phyloP scores from a whole-genome alignment of 1,140 invertebrate genomes.

The Pararge aegeria region DNA sequence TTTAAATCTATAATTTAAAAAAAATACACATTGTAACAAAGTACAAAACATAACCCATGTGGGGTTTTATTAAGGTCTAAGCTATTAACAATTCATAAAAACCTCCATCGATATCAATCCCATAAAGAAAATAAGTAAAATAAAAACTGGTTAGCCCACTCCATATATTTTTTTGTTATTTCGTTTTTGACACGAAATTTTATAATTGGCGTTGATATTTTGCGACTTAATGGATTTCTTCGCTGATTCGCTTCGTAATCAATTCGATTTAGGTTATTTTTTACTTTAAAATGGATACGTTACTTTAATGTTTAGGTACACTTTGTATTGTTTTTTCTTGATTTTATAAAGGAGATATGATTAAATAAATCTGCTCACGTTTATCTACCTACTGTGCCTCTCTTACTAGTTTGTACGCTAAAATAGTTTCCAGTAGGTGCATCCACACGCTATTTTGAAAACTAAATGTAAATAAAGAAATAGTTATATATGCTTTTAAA shows the following conservation, averaged over 20 bases:
- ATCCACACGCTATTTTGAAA: too few species aligned
- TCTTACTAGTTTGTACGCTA: too few species aligned
- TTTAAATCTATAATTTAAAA: slow-evolving; percentile 3
- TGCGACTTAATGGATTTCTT: slow-evolving; percentile 10
- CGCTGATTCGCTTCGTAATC: slow-evolving; percentile 7
- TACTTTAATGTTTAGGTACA: neutral
- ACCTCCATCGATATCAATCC: slow-evolving; percentile 14
- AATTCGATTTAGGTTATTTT: neutral
- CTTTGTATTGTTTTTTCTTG: too few species aligned
- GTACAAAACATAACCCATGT: slow-evolving; percentile 9
- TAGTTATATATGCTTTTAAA: too few species aligned
- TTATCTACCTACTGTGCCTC: too few species aligned
- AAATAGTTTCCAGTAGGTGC: too few species aligned
- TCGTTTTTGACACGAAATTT: slow-evolving; percentile 13
- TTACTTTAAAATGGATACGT: slow-evolving; percentile 7
- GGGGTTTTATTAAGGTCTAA: slow-evolving; percentile 9
- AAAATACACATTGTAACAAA: neutral
- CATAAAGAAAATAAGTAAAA: slow-evolving; percentile 14
- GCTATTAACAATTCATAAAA: slow-evolving; percentile 28
- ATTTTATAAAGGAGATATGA: too few species aligned
- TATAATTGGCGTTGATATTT: slow-evolving; percentile 21
- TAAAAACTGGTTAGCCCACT: neutral
- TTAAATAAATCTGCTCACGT: too few species aligned
- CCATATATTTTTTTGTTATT: slow-evolving; percentile 1
- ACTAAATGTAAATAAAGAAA: too few species aligned